Evolutionary conservation across 2,888 invertebrate species (phyloP), one percentile per base, ranked within the genome.

Genomic region (Hypomecis atomaria): DNA sequence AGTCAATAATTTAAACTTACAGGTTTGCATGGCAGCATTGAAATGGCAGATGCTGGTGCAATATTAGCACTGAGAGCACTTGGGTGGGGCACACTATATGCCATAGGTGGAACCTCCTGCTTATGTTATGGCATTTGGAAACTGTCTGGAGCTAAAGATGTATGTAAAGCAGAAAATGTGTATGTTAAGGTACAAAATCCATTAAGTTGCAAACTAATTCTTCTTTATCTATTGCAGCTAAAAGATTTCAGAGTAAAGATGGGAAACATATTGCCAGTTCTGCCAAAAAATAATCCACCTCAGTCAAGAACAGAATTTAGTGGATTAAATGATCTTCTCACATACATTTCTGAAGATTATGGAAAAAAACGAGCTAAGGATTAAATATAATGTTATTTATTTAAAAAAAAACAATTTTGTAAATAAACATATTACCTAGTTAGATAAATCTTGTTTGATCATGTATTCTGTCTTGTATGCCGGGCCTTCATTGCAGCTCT

Each of bases 111-210:
- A 0, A 97, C 98, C 60, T 95, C 97, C 7, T 85, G 96, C 55
- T 85, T 98, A 58, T 97, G 96, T 82, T 97, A 95, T 86, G 95
- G 95, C 9, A 94, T 98, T 65, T 98, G 98, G 97, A 98, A 98
- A 88, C 79, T 98, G 10, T 96, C 98, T 45, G 98, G 98, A 60
- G 98, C 97, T 34, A 94, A 94, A 78, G 95, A 96, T 94, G 97
- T 97, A 93, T 94, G 94, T 89, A 43, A 47, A 13, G 6, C 48
- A 9, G 6, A 6, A 47, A 33, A 33, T 10, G 3, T 23, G 23
- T 23, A 23, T 23, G 23, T 23, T 23, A 23, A 23, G 23, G 3
- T 23, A 23, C 1, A 23, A 2, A 23, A 23, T 23, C 23, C 23
- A 23, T 23, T 23, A 23, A 23, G 23, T 23, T 23, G 23, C 8